Base-by-base conservation (phyloP, 2,888 invertebrate species). In the Pristionchus exspectatus region DNA sequence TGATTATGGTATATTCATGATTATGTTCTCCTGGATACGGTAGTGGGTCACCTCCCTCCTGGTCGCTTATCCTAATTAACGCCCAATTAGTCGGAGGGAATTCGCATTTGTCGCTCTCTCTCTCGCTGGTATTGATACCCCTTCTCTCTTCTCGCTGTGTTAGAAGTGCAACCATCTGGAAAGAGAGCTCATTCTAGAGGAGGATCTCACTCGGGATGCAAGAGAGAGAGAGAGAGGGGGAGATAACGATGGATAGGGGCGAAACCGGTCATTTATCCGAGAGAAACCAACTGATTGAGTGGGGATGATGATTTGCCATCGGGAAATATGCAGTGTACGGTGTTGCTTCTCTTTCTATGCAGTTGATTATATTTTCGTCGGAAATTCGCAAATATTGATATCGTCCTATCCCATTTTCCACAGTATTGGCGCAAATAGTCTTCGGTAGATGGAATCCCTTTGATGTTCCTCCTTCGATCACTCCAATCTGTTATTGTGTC, bases 1-100 rank as follows among this genome's bases (percentile, higher is more conserved):
- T 91, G n/a, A 38, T 74, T 38, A 74, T 38, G 74, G 74, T 74
- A 72, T 27, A n/a, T n/a, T n/a, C n/a, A n/a, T n/a, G n/a, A n/a
- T n/a, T n/a, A n/a, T n/a, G n/a, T n/a, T n/a, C n/a, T 10, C n/a
- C 27, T 12, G 24, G 69, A 2, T 69, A 69, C 69, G 69, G 69
- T 27, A 24, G 63, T 72, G 74, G 74, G n/a, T 56, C 56, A 1
- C 14, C 27, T 69, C 59, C 18, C 59, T 10, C 50, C 9, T 83
- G 24, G 38, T 44, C 59, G 54, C 30, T 63, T 81, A 81, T 81
- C 81, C 81, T 50, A 50, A 81, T 81, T 54, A 81, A 81, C 81
- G 44, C 85, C 54, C 50, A 69, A 72, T 59, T 87, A 72, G 54
- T 59, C 66, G 44, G 24, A 1, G 69, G 50, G 66, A 38, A 69